Base-by-base conservation (phyloP, 2,888 invertebrate genomes). In the Adineta ricciae region DNA sequence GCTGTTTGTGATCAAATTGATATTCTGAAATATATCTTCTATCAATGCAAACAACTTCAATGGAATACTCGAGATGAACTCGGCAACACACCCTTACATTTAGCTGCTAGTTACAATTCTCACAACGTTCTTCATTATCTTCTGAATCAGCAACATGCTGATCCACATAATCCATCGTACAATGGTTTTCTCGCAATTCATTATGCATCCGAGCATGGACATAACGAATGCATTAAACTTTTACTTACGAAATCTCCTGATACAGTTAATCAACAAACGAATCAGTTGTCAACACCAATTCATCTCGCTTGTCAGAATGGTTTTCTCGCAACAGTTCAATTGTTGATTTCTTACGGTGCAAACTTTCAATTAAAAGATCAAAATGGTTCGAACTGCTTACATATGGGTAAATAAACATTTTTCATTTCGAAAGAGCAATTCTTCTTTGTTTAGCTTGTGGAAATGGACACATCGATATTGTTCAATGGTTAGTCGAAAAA, bases 1-100 rank as follows among this genome's bases (percentile, higher is more conserved):
- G 36, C 73, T 78, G 73, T 78, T 78, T 78, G 73, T 78, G 73
- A 78, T 78, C 73, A 41, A 78, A 21, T 78, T 38, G 41, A 38
- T 38, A n/a, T 21, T 41, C 73, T 78, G 2, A 24, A 78, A 24
- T 78, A 78, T 36, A 36, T 78, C 38, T 78, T 78, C n/a, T 24
- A 78, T 78, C 24, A 78, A 24, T 64, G 11, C 0, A 14, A 64
- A 64, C 27, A 32, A 14, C 11, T 64, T 64, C 64, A 27, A 14
- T 78, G 38, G 73, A 41, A 7, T 78, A 21, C 41, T 78, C 38
- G 41, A 24, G 73, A 78, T 78, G 73, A 78, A 41, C 36, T 24
- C 24, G 73, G 73, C 2, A 41, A 78, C 24, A 41, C 73, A 3
- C 41, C 41, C 21, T 41, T 78, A 78, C 73, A 78, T 41, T 78